Evolutionary conservation across 2,113 vertebrate species (phyloP), one percentile per base, ranked within the genome.

Genomic region (Morone chrysops): DNA sequence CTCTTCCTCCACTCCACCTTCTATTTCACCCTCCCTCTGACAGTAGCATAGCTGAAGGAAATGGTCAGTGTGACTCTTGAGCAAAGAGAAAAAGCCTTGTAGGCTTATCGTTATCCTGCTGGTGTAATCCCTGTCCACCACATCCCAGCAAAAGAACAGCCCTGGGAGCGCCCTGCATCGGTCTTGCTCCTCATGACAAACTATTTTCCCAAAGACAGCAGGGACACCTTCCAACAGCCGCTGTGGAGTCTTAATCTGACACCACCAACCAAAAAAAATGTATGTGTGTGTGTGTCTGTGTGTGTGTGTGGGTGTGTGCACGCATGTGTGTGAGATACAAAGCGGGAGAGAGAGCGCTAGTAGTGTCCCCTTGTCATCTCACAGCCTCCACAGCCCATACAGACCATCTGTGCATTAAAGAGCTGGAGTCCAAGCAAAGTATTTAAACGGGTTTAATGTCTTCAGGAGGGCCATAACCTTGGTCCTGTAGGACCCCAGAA

Each of bases 321-420:
- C 61, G 40, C 18, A 60, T 31, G 5, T 54, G 40, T 22, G 25
- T 20, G 56, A 43, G 48, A 53, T 22, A 47, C 25, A 18, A 62
- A 56, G 67, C 38, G 60, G 17, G 43, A 11, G 69, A 41, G 18
- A 71, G 62, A 54, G 67, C 51, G 80, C 70, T 70, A 8, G 38
- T 43, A 77, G 70, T 81, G 85, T 82, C 79, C 89, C 67, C 83
- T 86, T 91, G 91, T 91, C 88, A 91, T 83, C 83, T 74, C 63
- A 56, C 86, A 89, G 70, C 81, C 70, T 82, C 89, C 83, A 83
- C 40, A 78, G 79, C 79, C 82, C 87, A 84, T 88, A 81, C 83
- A 61, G 71, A 89, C 93, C 91, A 94, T 93, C 92, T 95, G 91
- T 89, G 89, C 88, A 88, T 90, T 93, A 80, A 92, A 91, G 83